Base-by-base conservation (phyloP, 2,888 invertebrate species). In the Hydropsyche betteni region DNA sequence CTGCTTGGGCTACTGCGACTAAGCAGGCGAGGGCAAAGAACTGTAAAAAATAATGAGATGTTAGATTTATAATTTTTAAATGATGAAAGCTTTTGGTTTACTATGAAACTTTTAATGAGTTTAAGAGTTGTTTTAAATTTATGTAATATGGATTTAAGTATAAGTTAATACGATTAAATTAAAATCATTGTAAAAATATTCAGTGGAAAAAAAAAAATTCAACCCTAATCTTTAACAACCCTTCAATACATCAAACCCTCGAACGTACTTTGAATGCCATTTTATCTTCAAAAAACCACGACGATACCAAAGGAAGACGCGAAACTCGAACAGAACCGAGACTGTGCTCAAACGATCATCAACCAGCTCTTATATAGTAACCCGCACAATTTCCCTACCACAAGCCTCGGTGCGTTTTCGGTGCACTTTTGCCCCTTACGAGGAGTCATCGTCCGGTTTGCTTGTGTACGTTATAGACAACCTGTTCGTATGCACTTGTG, bases 231-330 rank as follows among this genome's bases (percentile, higher is more conserved):
- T 2, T 24, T 24, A 24, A 24, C 2, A 24, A 24, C 24, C 24
- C 24, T 24, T 24, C 24, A 24, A 24, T 24, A 24, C 24, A 24
- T 16, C n/a, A 70, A 16, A n/a, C 34, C 6, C 51, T 10, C 34
- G 12, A 52, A 72, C 77, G 52, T 73, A 77, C 77, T 77, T 73
- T 77, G 75, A 73, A 73, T 38, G 75, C 75, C 77, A 77, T 77
- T 75, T 74, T 76, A 44, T 70, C 73, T 36, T 16, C 34, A 73
- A 73, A 50, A 69, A 76, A 76, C 76, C 73, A 58, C 73, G 36
- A 69, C 38, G 52, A 7, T 24, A 24, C 24, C 24, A 24, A 24
- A 24, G 24, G 24, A 24, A 24, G 34, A 24, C 44, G 10, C 44
- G 44, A 10, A 44, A 44, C 44, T 44, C 6, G 44, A 6, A 8